Base-by-base conservation (phyloP, 1,140 invertebrate species). In the Drosophila pseudoananassae region DNA sequence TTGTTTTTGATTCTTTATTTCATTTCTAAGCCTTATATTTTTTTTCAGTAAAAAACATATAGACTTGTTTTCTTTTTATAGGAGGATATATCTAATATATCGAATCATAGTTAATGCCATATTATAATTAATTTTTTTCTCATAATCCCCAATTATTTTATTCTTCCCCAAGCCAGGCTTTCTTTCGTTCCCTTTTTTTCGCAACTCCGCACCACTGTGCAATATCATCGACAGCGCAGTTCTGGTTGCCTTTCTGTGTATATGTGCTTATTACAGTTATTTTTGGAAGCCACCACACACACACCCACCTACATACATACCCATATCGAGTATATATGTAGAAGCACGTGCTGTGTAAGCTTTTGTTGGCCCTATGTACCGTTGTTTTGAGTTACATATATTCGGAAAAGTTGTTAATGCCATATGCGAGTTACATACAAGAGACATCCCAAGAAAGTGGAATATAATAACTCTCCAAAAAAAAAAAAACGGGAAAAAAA, bases 211-310 rank as follows among this genome's bases (percentile, higher is more conserved):
- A 20, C 47, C 71, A 75, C 38, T 75, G 71, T 75, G 60, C 71
- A 43, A 43, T 40, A 50, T 69, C 68, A 71, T 70, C 57, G 68
- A 51, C 53, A 70, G 61, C 65, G 68, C 52, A 52, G 51, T 64
- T 75, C 53, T 74, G 58, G 46, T 36, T 58, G 70, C 69, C 56
- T 60, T 74, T 75, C 12, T 36, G 10, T 36, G 59, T 71, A 29
- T 69, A 56, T 70, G 53, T 71, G 65, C 46, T 84, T 84, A 70
- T 68, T 76, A 84, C 80, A 84, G 71, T 84, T 84, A 84, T 84
- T 84, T 84, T 84, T 84, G 76, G 80, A 79, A 84, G 75, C 45
- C 52, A 47, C 38, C 54, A 68, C 57, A 53, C 57, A 73, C 56
- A 58, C 52, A 60, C 50, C 10, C 8, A 20, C 50, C 10, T 2